Evolutionary conservation across 2,888 invertebrate genomes (phyloP).

Genomic region (Cerastis leucographa): DNA sequence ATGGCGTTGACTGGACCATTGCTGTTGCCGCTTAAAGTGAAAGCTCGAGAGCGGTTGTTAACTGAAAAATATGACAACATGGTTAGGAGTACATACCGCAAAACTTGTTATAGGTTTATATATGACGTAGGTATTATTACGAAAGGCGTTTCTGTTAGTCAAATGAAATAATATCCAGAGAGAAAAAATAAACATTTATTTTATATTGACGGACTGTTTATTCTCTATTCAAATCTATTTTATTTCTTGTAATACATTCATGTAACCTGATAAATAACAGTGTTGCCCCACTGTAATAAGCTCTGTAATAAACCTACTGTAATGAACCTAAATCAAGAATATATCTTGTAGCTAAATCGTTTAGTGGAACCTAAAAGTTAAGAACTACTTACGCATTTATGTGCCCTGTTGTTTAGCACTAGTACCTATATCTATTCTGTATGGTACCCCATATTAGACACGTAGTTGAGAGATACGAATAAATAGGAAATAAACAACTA

Average conservation of each 20-base stretch:
- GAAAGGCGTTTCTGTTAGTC: not conserved
- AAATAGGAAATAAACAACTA: not conserved
- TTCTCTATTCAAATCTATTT: not conserved
- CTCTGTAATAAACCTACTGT: not conserved
- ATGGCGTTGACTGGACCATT: slow-evolving; percentile 92
- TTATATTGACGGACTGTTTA: not conserved
- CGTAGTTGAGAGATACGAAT: not conserved
- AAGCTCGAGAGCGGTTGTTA: slow-evolving; percentile 93
- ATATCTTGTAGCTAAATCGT: not conserved
- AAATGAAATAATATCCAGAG: not conserved
- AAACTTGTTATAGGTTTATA: not conserved
- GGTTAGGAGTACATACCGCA: not conserved
- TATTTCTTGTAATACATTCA: not conserved
- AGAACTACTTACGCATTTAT: not conserved
- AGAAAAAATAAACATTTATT: not conserved
- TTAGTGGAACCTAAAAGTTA: not conserved
- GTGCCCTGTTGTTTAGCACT: not conserved
- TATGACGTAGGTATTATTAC: not conserved
- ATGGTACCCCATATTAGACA: not conserved
- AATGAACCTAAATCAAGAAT: not conserved
- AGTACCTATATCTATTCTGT: no score
- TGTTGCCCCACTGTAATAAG: not conserved
- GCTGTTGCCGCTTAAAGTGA: slow-evolving; percentile 95
- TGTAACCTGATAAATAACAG: not conserved
- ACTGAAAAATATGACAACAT: slow-evolving; percentile 78